A percentile compares a stretch with the other conserved stretches of the same genome.
These are phyloP conservation scores for Globodera ellingtonae DNA, from an alignment of 1,140 invertebrate species.

Conservation along the genomic window DNA sequence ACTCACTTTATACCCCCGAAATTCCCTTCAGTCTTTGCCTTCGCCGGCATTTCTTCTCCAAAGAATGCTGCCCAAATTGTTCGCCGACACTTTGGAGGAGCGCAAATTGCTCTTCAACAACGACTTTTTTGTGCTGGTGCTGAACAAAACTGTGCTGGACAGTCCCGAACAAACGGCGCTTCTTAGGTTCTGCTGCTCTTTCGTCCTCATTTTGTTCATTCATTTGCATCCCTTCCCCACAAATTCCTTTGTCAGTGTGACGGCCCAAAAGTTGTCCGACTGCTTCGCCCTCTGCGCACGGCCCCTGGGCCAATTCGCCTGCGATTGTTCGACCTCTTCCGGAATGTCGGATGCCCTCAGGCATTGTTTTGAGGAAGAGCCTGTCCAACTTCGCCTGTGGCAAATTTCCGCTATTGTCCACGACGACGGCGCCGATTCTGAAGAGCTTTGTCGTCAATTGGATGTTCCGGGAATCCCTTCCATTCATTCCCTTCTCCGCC, in stretches of 20 bases:
- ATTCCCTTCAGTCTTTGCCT: constrained; percentile 7
- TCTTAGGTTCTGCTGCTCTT: constrained; percentile 5
- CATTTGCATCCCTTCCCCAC: too few species aligned
- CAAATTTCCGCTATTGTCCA: constrained; percentile 30
- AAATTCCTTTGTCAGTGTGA: constrained; percentile 19
- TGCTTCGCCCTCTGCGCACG: constrained; percentile 18
- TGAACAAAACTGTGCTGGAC: not conserved
- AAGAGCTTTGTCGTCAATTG: constrained; percentile 15
- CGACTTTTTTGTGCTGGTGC: constrained; percentile 24
- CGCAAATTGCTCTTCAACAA: constrained; percentile 23
- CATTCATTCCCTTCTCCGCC: constrained; percentile 8
- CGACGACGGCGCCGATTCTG: constrained; percentile 18
- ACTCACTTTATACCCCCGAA: not conserved
- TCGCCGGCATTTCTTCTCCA: constrained; percentile 16
- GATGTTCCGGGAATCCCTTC: constrained; percentile 22
- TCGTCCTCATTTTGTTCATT: not conserved
- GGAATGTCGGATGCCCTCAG: constrained; percentile 17
- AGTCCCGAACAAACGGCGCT: constrained; percentile 1
- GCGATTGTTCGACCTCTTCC: not conserved
- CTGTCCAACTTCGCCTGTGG: constrained; percentile 14
- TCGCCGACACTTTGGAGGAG: constrained; percentile 17
- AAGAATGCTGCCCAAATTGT: constrained; percentile 16
- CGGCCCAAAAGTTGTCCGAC: constrained; percentile 17
- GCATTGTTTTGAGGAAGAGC: constrained; percentile 18
- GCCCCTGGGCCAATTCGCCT: constrained; percentile 20